A percentile compares a stretch with the other conserved stretches of the same genome.
Conservation (phyloP, 2,888 invertebrate genomes). For the Papilio demoleus region DNA sequence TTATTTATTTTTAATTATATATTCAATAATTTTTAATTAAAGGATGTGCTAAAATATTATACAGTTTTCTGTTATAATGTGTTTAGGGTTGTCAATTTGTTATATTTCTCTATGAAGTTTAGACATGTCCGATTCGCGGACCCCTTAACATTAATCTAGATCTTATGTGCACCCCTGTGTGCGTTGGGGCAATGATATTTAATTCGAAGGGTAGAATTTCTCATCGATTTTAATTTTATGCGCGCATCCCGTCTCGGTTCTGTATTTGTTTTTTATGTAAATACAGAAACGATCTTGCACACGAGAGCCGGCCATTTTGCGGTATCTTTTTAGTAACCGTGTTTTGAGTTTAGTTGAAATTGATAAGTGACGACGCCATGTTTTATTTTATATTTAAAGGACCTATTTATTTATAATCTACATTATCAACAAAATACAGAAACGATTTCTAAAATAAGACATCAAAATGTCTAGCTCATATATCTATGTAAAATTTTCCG, state of each 20-base stretch:
- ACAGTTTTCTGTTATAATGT: not conserved
- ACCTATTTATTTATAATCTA: too few relatives aligned
- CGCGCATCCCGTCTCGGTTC: conserved; percentile 78
- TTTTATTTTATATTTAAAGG: not conserved
- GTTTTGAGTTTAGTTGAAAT: not conserved
- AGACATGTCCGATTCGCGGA: conserved; percentile 43
- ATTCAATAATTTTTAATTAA: not conserved
- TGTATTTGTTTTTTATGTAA: conserved; percentile 83
- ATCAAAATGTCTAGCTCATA: too few relatives aligned
- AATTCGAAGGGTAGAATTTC: conserved; percentile 82
- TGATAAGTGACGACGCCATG: not conserved
- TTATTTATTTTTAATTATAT: not conserved
- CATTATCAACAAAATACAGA: too few relatives aligned
- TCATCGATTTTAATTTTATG: conserved; percentile 84
- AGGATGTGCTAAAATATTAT: not conserved
- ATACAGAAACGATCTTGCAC: conserved; percentile 74
- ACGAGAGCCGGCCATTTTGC: conserved; percentile 73
- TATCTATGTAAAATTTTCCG: too few relatives aligned
- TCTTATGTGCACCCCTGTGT: conserved; percentile 61
- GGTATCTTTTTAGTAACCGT: conserved; percentile 64
- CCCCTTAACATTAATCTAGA: conserved; percentile 75
- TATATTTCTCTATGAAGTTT: conserved; percentile 1
- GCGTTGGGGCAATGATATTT: conserved; percentile 80
- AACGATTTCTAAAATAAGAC: too few relatives aligned
- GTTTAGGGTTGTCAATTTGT: conserved; percentile 1